Percentiles rank a stretch among this genome's conserved stretches.
phyloP scores from a whole-genome alignment of 2,113 vertebrate genomes.

The Apeltes quadracus region DNA sequence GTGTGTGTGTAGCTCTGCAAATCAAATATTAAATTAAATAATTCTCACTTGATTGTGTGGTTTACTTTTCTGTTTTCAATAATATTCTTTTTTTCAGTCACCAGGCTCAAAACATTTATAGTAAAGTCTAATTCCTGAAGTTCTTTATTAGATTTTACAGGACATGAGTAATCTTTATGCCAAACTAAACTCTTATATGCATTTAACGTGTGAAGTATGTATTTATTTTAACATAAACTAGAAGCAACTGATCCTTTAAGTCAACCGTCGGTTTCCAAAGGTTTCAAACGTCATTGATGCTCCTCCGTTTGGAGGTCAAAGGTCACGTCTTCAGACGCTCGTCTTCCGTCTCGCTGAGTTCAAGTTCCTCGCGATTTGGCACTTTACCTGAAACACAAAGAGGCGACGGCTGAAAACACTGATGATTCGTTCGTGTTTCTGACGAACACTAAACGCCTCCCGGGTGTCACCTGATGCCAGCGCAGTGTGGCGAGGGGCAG shows the following conservation, averaged over 20 bases:
- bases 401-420: background rate
- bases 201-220: too few relatives aligned
- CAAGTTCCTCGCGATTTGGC: conserved; percentile 21
- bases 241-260: background rate
- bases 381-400: conserved; percentile 59
- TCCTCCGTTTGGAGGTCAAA: background rate
- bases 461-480: conserved; percentile 72
- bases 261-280: too few relatives aligned
- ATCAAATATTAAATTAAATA: conserved; percentile 49
- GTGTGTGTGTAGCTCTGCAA: conserved; percentile 31
- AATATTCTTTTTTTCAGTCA: background rate
- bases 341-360: conserved; percentile 7
- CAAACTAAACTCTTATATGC: too few relatives aligned
- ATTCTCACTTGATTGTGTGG: conserved; percentile 10
- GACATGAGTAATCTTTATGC: background rate
- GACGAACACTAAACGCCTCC: background rate
- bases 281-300: background rate
- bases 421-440: too few relatives aligned
- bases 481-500: conserved; percentile 65
- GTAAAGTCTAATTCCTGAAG: background rate
- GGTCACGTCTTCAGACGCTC: background rate
- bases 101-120: background rate
- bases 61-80: background rate
- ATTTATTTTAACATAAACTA: background rate
- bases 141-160: background rate